These are phyloP conservation scores for Urophycis tenuis DNA, from an alignment of 2,797 vertebrate species.

Conservation along the genomic window DNA sequence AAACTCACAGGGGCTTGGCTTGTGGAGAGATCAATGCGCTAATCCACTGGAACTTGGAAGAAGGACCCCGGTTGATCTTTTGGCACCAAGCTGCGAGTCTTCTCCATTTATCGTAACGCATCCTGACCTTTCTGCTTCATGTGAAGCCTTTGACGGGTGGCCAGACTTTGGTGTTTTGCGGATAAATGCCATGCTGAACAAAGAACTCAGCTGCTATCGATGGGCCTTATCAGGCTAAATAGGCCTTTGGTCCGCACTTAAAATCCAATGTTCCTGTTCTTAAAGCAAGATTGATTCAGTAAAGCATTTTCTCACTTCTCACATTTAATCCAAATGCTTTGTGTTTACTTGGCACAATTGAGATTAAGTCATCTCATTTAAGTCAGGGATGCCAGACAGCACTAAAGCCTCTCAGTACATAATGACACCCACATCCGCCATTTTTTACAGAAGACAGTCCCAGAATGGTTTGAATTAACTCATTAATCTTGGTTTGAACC, in stretches of 20 bases:
- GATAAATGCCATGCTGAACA: conserved; percentile 6
- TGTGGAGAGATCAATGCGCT: neutral
- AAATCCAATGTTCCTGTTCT: conserved; percentile 14
- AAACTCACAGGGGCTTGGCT: neutral
- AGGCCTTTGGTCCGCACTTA: conserved; percentile 38
- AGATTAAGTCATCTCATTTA: conserved; percentile 66
- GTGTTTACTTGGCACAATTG: conserved; percentile 56
- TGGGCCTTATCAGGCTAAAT: conserved; percentile 36
- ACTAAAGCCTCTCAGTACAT: conserved; percentile 50
- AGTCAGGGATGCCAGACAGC: conserved; percentile 36
- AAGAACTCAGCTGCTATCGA: conserved; percentile 25
- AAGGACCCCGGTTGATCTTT: neutral
- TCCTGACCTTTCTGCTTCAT: conserved; percentile 7
- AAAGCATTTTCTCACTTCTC: conserved; percentile 45
- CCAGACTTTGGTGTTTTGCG: neutral
- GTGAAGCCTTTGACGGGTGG: neutral
- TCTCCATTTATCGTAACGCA: neutral
- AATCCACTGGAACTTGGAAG: neutral
- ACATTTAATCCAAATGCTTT: conserved; percentile 43
- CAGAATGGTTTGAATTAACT: conserved; percentile 59
- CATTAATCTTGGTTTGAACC: conserved; percentile 61
- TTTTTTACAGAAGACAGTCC: conserved; percentile 59
- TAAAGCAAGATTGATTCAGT: conserved; percentile 39
- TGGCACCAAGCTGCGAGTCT: neutral
- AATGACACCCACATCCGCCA: conserved; percentile 53